phyloP scores from a whole-genome alignment of 2,113 vertebrate genomes.

The Gadus chalcogrammus region DNA sequence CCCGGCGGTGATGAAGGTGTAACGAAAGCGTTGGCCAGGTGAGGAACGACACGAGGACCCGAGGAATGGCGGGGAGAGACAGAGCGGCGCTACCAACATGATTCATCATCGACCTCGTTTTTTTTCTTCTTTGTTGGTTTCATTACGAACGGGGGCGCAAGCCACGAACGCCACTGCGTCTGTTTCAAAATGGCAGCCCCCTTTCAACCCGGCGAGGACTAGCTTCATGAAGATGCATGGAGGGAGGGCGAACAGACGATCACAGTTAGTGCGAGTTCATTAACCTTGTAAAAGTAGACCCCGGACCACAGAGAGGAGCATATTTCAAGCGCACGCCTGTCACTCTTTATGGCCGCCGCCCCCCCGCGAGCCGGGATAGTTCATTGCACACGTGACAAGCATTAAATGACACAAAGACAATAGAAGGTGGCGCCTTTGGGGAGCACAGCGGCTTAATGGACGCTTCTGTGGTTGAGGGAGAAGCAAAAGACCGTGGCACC shows the following conservation, averaged over 20 bases:
- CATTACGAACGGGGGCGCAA: conserved; percentile 27
- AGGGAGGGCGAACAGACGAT: conserved; percentile 56
- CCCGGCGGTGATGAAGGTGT: conserved; percentile 37
- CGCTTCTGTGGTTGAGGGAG: no score
- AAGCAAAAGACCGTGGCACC: conserved; percentile 27
- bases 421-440: neutral
- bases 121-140: neutral
- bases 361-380: conserved; percentile 40
- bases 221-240: conserved; percentile 68
- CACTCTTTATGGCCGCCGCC: conserved; percentile 57
- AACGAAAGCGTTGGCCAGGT: conserved; percentile 43
- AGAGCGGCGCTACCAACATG: conserved; percentile 21
- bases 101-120: conserved; percentile 48
- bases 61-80: neutral
- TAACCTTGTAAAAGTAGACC: conserved; percentile 64
- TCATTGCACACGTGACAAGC: conserved; percentile 61
- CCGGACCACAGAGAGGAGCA: conserved; percentile 50
- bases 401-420: conserved; percentile 62
- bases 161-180: conserved; percentile 44
- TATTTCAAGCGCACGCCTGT: conserved; percentile 52
- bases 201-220: neutral
- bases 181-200: conserved; percentile 60
- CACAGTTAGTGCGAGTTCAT: conserved; percentile 68
- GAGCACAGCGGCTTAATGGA: no score
- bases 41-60: conserved; percentile 24